Evolutionary conservation across 2,888 invertebrate species (phyloP), one percentile per base, ranked within the genome.

Genomic region (Micoletzkya japonica): DNA sequence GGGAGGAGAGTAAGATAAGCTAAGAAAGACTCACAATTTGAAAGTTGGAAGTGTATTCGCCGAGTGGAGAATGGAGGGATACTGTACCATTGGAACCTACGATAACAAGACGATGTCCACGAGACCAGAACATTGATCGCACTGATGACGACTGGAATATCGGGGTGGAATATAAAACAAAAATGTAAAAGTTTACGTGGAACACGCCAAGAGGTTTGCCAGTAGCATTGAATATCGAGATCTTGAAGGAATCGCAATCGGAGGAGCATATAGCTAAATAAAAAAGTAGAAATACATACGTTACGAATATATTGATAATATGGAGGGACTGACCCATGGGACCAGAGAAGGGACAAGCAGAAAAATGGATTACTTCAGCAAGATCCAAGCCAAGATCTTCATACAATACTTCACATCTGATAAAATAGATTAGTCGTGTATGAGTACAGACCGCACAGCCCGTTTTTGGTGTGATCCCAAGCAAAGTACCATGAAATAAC

Each of bases 301-400:
- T 36, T n/a, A n/a, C n/a, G n/a, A 6, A 36, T 20, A 4, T 4
- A 1, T 36, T 1, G 24, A 59, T 34, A 20, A 34, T 2, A 20
- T 24, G n/a, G 37, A 59, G 4, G 37, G n/a, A 28, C 10, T 39
- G 58, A 78, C 78, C 78, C 4, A 79, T 76, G 2, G 79, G 79
- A 30, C 79, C 79, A 4, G 76, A 74, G 63, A 72, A 78, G 17
- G 77, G 72, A 72, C 77, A 79, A 4, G 77, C 74, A 6, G 79
- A 73, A 59, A 79, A 79, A 30, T 74, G 70, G 20, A 76, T 72
- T 24, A 70, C 76, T 10, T 74, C 72, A 28, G 73, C 74, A 20
- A 79, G 60, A 37, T 67, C 70, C n/a, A 79, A 54, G 34, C 34
- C 34, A n/a, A 63, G 4, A n/a, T 34, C 63, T 24, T 63, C 63